These are phyloP conservation scores for Dermatophagoides farinae DNA, from an alignment of 1,140 invertebrate genomes.

Conservation along the genomic window DNA sequence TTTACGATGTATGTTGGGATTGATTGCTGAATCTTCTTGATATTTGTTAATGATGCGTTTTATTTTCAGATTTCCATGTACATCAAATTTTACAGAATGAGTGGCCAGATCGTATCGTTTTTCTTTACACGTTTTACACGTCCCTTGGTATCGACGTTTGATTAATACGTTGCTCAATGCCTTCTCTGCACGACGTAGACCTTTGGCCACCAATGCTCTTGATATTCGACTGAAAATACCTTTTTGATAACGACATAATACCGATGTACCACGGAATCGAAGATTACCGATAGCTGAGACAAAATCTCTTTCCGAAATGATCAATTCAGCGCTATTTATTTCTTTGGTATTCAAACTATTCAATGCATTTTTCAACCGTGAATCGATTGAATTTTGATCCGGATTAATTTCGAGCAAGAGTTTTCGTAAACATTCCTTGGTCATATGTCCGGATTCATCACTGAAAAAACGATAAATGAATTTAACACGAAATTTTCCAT, in stretches of 20 bases:
- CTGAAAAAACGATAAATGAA: constrained; percentile 37
- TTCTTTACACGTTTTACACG: neutral
- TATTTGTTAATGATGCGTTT: neutral
- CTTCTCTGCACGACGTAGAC: neutral
- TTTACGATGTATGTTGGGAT: neutral
- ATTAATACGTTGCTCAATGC: neutral
- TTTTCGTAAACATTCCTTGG: neutral
- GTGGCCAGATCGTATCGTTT: constrained; percentile 2
- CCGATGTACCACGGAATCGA: constrained; percentile 35
- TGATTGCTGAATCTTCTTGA: neutral
- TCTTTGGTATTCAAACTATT: neutral
- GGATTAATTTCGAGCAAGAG: neutral
- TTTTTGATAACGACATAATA: constrained; percentile 26
- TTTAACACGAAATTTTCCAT: constrained; percentile 33
- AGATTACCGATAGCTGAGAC: constrained; percentile 32
- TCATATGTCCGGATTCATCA: constrained; percentile 27
- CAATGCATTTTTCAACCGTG: neutral
- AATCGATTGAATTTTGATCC: neutral
- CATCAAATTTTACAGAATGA: constrained; percentile 7
- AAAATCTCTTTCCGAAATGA: constrained; percentile 25
- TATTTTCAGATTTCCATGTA: neutral
- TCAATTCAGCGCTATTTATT: neutral
- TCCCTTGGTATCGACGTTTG: neutral
- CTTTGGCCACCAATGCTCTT: neutral
- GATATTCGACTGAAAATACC: constrained; percentile 11